Conservation (phyloP, 2,888 invertebrate genomes). For the Branchipolynoe longqiensis region DNA sequence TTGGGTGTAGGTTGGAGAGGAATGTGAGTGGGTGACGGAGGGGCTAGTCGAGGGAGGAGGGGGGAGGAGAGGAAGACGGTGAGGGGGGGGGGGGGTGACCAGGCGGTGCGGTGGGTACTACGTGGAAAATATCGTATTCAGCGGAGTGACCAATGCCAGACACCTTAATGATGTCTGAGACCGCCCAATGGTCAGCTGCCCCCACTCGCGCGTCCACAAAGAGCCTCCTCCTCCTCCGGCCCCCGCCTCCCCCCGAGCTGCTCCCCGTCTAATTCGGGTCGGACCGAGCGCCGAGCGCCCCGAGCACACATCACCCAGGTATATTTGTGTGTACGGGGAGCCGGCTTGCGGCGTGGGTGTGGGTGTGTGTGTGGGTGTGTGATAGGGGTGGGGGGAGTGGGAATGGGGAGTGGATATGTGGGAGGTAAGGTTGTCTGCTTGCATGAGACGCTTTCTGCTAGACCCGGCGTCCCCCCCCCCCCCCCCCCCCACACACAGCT, state of each 20-base stretch:
- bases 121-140: slow-evolving; percentile 39
- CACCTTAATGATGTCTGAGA: slow-evolving; percentile 55
- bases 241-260: not conserved
- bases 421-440: no score
- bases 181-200: slow-evolving; percentile 40
- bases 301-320: slow-evolving; percentile 10
- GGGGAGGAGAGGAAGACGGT: not conserved
- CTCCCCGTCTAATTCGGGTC: slow-evolving; percentile 13
- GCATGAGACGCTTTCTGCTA: no score
- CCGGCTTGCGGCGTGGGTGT: not conserved
- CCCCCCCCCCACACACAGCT: no score
- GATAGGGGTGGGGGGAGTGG: not conserved
- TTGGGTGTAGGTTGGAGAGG: not conserved
- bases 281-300: slow-evolving; percentile 5
- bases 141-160: slow-evolving; percentile 52
- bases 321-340: slow-evolving; percentile 10
- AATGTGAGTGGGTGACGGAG: not conserved
- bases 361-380: not conserved
- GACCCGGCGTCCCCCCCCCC: no score
- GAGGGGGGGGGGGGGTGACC: no score
- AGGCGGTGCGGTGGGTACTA: not conserved
- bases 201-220: slow-evolving; percentile 36
- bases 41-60: not conserved
- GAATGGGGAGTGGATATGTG: no score
- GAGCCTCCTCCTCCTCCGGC: no score